phyloP scores from a whole-genome alignment of 2,797 vertebrate genomes.

The Cyclopterus lumpus region DNA sequence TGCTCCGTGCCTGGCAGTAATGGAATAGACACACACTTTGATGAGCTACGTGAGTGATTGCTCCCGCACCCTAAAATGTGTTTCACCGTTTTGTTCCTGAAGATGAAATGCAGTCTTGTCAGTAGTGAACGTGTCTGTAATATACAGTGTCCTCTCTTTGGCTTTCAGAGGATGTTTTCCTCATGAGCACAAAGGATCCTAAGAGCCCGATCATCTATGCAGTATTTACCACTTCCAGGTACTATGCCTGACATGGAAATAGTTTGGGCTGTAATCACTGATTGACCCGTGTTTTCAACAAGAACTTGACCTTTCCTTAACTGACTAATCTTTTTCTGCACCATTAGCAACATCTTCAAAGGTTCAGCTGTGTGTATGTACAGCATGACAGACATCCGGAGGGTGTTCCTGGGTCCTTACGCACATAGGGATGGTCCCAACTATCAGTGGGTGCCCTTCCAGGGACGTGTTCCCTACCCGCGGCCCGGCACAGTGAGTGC shows the following conservation, averaged over 20 bases:
- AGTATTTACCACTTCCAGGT: conserved; percentile 99
- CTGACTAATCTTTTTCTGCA: conserved; percentile 17
- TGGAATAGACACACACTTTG: conserved; percentile 98
- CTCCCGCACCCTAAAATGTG: not conserved
- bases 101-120: not conserved
- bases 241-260: conserved; percentile 40
- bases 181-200: conserved; percentile 97
- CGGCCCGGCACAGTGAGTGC: conserved; percentile 95
- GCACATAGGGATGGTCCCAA: conserved; percentile 97
- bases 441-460: conserved; percentile 98
- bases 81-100: not conserved
- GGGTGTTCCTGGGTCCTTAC: conserved; percentile 96
- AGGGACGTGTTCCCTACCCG: conserved; percentile 96
- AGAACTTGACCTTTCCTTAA: not conserved
- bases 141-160: conserved; percentile 9
- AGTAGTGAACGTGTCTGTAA: not conserved
- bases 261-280: not conserved
- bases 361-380: conserved; percentile 98
- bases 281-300: conserved; percentile 2
- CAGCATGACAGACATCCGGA: conserved; percentile 95
- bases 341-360: conserved; percentile 95
- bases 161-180: conserved; percentile 84
- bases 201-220: conserved; percentile 97
- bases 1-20: conserved; percentile 96
- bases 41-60: conserved; percentile 93